Evolutionary conservation across 2,888 invertebrate species (phyloP).

Genomic region (Spilosoma lubricipeda): DNA sequence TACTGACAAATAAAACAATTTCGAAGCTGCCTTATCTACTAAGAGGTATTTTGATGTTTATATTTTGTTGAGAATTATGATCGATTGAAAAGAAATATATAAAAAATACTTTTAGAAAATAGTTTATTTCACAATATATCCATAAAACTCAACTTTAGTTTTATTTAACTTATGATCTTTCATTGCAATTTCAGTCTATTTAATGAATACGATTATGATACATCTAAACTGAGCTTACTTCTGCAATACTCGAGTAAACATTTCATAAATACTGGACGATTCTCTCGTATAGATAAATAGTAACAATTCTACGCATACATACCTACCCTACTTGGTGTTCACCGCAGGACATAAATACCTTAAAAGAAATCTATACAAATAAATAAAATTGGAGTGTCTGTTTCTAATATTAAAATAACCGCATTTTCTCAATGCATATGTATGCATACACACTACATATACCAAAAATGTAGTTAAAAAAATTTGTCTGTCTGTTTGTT

Average conservation of each 20-base stretch:
- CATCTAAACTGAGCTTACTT: background rate
- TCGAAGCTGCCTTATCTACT: background rate
- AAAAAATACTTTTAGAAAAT: conserved; percentile 33
- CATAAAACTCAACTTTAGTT: conserved; percentile 12
- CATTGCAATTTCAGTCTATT: background rate
- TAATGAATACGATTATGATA: no score
- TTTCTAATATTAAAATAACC: no score
- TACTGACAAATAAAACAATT: background rate
- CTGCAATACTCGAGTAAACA: no score
- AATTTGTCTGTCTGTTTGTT: no score
- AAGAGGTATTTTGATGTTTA: conserved; percentile 20
- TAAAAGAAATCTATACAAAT: no score
- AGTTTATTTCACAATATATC: conserved; percentile 36
- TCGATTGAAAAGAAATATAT: background rate
- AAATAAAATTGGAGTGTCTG: no score
- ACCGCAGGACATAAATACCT: background rate
- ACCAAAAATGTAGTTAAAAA: no score
- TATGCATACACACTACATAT: no score
- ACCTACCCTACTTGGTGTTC: no score
- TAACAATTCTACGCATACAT: no score
- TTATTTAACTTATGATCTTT: background rate
- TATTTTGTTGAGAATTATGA: conserved; percentile 17
- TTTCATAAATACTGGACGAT: background rate
- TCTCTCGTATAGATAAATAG: no score
- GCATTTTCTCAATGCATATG: no score